Conservation (phyloP, 2,113 vertebrate genomes). For the Turnix velox region DNA sequence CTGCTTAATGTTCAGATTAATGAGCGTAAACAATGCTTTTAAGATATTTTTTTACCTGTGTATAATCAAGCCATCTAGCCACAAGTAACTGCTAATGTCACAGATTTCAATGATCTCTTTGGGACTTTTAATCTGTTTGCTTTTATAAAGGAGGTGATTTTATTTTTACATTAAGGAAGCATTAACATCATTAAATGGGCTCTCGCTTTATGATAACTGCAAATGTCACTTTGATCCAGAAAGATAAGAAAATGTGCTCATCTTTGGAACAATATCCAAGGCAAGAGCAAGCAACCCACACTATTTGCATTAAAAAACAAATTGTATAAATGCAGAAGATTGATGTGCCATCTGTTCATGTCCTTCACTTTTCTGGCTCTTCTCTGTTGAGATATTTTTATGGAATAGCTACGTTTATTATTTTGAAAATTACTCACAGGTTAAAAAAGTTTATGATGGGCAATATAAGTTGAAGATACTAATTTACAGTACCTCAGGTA, state of each 20-base stretch:
- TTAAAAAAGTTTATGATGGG: conserved; percentile 82
- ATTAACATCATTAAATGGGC: conserved; percentile 87
- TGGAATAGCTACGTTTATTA: conserved; percentile 85
- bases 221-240: conserved; percentile 88
- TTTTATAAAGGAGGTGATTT: conserved; percentile 83
- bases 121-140: conserved; percentile 83
- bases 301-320: conserved; percentile 89
- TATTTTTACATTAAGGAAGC: conserved; percentile 86
- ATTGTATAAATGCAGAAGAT: conserved; percentile 87
- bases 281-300: conserved; percentile 83
- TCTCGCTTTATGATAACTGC: conserved; percentile 85
- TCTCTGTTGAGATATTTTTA: conserved; percentile 86
- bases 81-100: conserved; percentile 77
- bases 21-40: conserved; percentile 71
- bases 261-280: conserved; percentile 85
- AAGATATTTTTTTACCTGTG: conserved; percentile 69
- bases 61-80: conserved; percentile 74
- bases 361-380: conserved; percentile 84
- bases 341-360: conserved; percentile 85
- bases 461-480: conserved; percentile 75
- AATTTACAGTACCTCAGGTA: conserved; percentile 62
- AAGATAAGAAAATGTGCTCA: conserved; percentile 85
- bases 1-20: conserved; percentile 71
- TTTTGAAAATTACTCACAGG: conserved; percentile 84
- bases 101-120: conserved; percentile 78